Evolutionary conservation across 2,797 vertebrate species (phyloP).

Genomic region (Tamandua tetradactyla): DNA sequence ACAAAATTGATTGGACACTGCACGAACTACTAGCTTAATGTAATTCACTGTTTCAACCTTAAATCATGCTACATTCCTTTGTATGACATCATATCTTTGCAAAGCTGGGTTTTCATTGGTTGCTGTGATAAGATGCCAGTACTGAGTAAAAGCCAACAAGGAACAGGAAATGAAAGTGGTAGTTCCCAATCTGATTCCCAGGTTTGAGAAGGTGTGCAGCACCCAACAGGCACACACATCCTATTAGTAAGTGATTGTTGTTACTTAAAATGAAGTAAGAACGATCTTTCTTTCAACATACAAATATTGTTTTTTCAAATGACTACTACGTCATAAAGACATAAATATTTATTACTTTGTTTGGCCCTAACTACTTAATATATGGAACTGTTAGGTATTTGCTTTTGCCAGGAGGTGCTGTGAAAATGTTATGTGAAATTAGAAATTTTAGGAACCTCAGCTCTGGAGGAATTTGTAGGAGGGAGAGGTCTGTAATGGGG

Average conservation of each 20-base stretch:
- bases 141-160: neutral
- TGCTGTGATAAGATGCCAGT: neutral
- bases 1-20: neutral
- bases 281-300: neutral
- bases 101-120: neutral
- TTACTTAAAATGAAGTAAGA: neutral
- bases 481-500: neutral
- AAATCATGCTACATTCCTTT: neutral
- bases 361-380: neutral
- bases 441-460: neutral
- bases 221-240: neutral
- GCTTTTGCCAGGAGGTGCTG: neutral
- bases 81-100: neutral
- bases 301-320: neutral
- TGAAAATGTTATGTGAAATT: neutral
- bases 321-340: neutral
- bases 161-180: neutral
- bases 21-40: neutral
- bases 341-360: neutral
- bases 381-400: neutral
- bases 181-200: neutral
- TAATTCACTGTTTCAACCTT: neutral
- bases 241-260: neutral
- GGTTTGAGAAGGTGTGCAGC: neutral
- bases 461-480: neutral